Base-by-base conservation (phyloP, 1,140 invertebrate species). In the Lepidotrigona ventralis region DNA sequence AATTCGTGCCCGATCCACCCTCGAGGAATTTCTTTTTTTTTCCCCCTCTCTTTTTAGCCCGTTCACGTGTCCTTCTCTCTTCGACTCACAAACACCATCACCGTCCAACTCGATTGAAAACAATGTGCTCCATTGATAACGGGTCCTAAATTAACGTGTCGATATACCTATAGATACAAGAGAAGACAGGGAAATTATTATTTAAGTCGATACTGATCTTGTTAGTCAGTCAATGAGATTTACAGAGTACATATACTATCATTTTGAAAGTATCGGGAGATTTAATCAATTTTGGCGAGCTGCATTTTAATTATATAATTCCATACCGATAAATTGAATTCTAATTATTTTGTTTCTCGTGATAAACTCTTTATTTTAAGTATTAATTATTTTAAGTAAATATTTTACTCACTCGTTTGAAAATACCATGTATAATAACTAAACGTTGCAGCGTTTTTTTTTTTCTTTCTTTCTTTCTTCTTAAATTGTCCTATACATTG, bases 1-100 rank as follows among this genome's bases (percentile, higher is more conserved):
- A 88, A 88, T 88, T 88, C 87, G 87, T 88, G 87, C 86, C 78
- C 86, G 80, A 88, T 88, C 86, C 86, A 88, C 86, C 87, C 86
- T 88, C 86, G 84, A 86, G 83, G 79, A 80, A 88, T 85, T 80
- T 73, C 78, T 85, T 85, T 82, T 63, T n/a, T 26, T 51, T n/a
- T 46, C 53, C 73, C 79, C 12, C 29, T 2, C 29, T 2, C 29
- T 2, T 33, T n/a, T 14, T 33, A 33, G 54, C 72, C 73, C 56
- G 75, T 86, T 82, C 80, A 73, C 79, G 68, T 26, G 54, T 74
- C 66, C 81, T 66, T 78, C 29, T 78, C 69, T 70, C 66, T 58
- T 46, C 39, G 6, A 56, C 51, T 80, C 64, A 63, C 69, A 82
- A 71, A 69, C 73, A 82, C 73, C 2, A 51, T 19, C 64, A 26